Percentiles rank a stretch among this genome's conserved stretches.
Evolutionary conservation across 2,888 invertebrate genomes (phyloP).

Genomic region (Daptonema setosum): DNA sequence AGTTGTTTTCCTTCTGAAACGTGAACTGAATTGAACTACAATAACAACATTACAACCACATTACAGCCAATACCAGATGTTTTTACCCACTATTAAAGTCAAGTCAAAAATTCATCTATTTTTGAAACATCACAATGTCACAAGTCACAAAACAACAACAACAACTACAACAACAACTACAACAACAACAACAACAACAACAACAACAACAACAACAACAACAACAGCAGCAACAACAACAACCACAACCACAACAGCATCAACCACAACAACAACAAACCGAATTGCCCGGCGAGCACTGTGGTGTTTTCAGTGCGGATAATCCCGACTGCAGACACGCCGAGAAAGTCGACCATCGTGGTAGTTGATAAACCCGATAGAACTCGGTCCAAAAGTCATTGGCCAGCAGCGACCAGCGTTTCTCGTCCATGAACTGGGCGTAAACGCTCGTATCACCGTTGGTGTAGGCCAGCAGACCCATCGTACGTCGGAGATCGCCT

Average conservation of each 20-base stretch:
- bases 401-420: conserved; percentile 64
- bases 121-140: no score
- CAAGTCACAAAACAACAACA: no score
- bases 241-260: no score
- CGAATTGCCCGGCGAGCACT: conserved; percentile 12
- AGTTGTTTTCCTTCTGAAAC: conserved; percentile 6
- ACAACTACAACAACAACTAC: no score
- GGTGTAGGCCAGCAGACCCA: conserved; percentile 12
- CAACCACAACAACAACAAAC: neutral
- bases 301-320: conserved; percentile 76
- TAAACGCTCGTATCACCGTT: neutral
- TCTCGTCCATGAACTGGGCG: conserved; percentile 28
- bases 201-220: no score
- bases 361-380: conserved; percentile 75
- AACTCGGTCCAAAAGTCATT: conserved; percentile 79
- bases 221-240: no score
- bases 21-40: neutral
- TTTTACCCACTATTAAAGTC: neutral
- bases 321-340: conserved; percentile 76
- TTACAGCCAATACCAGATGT: neutral
- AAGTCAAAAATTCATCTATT: no score
- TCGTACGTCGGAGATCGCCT: conserved; percentile 7
- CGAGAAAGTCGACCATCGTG: conserved; percentile 68
- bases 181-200: no score
- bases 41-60: no score